Conservation (phyloP, 1,140 invertebrate species). For the Pectinophora gossypiella region DNA sequence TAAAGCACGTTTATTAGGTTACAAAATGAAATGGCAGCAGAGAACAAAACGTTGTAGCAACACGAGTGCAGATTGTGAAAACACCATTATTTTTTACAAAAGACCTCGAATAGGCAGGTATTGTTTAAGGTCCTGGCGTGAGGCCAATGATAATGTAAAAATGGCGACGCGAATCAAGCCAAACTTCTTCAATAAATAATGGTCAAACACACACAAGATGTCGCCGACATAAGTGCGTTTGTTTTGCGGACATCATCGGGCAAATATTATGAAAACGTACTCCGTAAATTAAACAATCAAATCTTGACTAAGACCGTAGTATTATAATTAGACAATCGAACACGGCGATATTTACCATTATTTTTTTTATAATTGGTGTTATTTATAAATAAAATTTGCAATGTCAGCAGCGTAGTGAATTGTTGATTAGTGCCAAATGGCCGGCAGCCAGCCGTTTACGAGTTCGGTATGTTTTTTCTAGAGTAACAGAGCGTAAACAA, state of each 20-base stretch:
- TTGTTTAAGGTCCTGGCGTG: conserved; percentile 38
- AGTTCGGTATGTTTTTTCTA: neutral
- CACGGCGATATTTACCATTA: too few relatives aligned
- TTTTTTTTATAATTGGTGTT: neutral
- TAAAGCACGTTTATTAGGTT: too few relatives aligned
- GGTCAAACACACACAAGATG: neutral
- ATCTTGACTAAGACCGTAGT: too few relatives aligned
- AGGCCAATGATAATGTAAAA: conserved; percentile 34
- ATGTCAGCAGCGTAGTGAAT: neutral
- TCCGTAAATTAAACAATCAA: neutral
- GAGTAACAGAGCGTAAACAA: neutral
- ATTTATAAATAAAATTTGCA: neutral
- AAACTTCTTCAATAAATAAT: neutral
- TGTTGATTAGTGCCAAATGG: neutral
- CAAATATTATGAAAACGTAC: neutral
- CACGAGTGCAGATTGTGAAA: too few relatives aligned
- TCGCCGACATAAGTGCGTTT: neutral
- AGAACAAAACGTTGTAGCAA: too few relatives aligned
- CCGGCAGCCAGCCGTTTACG: neutral
- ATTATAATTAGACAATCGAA: too few relatives aligned
- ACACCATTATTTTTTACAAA: too few relatives aligned
- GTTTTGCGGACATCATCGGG: neutral
- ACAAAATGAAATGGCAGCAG: too few relatives aligned
- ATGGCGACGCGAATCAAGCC: neutral
- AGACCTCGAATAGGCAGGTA: conserved; percentile 23